Evolutionary conservation across 2,113 vertebrate genomes (phyloP).

Genomic region (Anser brachyrhynchus): DNA sequence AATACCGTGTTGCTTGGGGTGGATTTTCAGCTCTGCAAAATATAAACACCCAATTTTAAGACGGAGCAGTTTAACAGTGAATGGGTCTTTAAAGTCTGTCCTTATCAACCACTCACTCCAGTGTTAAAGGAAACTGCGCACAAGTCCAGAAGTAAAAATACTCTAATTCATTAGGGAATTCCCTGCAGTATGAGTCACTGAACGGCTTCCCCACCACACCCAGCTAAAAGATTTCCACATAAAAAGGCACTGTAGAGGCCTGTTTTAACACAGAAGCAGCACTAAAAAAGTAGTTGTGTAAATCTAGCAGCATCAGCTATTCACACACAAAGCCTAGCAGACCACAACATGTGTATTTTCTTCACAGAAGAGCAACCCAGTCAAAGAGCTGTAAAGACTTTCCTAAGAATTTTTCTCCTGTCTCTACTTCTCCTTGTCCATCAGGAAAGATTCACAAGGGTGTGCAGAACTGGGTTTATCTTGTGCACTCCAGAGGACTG

Average conservation of each 20-base stretch:
- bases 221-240: conserved; percentile 67
- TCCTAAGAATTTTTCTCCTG: neutral
- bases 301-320: neutral
- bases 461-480: neutral
- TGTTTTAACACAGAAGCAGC: conserved; percentile 33
- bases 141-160: conserved; percentile 88
- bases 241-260: conserved; percentile 50
- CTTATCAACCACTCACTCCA: conserved; percentile 71
- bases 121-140: conserved; percentile 79
- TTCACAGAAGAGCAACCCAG: neutral
- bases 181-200: conserved; percentile 90
- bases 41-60: conserved; percentile 5
- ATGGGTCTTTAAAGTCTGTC: conserved; percentile 64
- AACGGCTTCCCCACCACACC: conserved; percentile 89
- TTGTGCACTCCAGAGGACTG: neutral
- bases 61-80: neutral
- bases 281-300: neutral
- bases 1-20: neutral
- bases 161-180: conserved; percentile 92
- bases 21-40: conserved; percentile 22
- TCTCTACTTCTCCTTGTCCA: neutral
- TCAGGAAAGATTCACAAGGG: neutral
- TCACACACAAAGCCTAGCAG: neutral
- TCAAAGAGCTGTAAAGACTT: neutral
- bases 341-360: neutral